A percentile compares a stretch with the other conserved stretches of the same genome.
phyloP scores from a whole-genome alignment of 2,888 invertebrate genomes.

The Oscheius onirici region DNA sequence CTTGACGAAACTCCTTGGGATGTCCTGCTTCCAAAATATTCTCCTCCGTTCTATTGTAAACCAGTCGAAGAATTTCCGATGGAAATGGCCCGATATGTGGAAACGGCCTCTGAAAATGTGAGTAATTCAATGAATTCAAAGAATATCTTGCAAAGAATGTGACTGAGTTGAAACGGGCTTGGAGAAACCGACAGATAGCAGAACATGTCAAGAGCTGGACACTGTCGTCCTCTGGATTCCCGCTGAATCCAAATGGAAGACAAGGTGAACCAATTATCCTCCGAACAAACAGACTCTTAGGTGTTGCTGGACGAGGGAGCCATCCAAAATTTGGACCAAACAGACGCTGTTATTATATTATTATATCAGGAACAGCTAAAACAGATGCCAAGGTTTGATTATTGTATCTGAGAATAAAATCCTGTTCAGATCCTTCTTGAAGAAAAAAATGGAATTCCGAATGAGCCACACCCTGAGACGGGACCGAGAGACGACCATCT shows the following conservation, averaged over 20 bases:
- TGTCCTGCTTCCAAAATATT: conserved; percentile 39
- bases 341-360: conserved; percentile 56
- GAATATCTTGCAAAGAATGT: conserved; percentile 46
- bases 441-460: conserved; percentile 48
- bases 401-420: no score
- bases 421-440: conserved; percentile 41
- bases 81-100: conserved; percentile 58
- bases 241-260: conserved; percentile 66
- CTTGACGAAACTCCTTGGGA: conserved; percentile 22
- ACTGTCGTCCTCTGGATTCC: conserved; percentile 59
- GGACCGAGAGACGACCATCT: conserved; percentile 52
- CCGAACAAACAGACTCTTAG: conserved; percentile 34
- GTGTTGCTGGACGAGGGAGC: conserved; percentile 66
- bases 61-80: conserved; percentile 57
- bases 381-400: conserved; percentile 14
- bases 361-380: conserved; percentile 41
- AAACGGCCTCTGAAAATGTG: conserved; percentile 54
- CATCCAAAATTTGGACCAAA: conserved; percentile 69
- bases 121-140: background rate
- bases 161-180: conserved; percentile 49
- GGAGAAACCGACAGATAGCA: conserved; percentile 55
- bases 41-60: conserved; percentile 62
- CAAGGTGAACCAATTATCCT: conserved; percentile 35
- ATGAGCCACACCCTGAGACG: conserved; percentile 56
- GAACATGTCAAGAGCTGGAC: conserved; percentile 43